phyloP scores from a whole-genome alignment of 2,113 vertebrate genomes.

The Macrotis lagotis region DNA sequence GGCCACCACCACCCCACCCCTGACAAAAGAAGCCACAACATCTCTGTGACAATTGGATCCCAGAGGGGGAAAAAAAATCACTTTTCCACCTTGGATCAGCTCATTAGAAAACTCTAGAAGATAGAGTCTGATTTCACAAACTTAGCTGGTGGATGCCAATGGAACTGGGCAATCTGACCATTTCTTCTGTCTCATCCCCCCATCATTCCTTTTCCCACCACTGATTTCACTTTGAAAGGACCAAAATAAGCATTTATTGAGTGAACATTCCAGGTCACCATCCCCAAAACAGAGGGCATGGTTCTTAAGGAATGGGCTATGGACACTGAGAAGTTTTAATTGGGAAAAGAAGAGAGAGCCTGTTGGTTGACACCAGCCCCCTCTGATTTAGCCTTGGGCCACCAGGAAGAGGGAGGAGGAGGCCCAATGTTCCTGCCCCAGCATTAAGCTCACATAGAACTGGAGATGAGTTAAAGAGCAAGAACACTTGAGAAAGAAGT shows the following conservation, averaged over 20 bases:
- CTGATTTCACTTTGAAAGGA: slow-evolving; percentile 28
- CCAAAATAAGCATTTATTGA: neutral
- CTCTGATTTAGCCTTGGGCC: no score
- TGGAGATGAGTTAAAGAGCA: neutral
- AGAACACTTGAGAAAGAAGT: neutral
- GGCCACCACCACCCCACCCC: neutral
- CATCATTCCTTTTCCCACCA: slow-evolving; percentile 47
- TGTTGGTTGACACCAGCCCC: no score
- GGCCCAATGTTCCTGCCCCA: no score
- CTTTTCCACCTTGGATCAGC: neutral
- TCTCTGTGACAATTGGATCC: neutral
- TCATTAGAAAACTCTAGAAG: slow-evolving; percentile 14
- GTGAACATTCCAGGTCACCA: neutral
- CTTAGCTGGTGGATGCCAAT: neutral
- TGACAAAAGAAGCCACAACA: neutral
- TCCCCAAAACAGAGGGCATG: neutral
- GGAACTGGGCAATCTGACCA: neutral
- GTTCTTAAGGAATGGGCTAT: neutral
- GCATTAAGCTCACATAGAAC: neutral
- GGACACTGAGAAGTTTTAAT: no score
- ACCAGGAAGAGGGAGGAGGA: no score
- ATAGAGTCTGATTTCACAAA: slow-evolving; percentile 39
- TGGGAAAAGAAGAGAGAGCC: no score
- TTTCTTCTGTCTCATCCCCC: slow-evolving; percentile 24
- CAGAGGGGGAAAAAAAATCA: neutral